Percentiles rank a stretch among this genome's conserved stretches.
These are phyloP conservation scores for Aricia agestis DNA, from an alignment of 1,140 invertebrate species.

Conservation along the genomic window DNA sequence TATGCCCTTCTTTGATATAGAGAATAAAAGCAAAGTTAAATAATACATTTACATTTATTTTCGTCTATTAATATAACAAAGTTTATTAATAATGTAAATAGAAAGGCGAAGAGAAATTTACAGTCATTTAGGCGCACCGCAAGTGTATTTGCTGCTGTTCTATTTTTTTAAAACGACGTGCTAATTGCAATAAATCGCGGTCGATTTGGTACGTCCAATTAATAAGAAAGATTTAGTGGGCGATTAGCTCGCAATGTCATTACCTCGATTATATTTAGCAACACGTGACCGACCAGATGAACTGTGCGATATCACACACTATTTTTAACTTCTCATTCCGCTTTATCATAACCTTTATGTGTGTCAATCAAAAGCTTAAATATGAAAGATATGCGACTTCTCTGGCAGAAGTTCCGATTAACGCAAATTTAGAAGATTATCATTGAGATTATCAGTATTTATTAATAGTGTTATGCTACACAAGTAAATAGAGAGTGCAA, in stretches of 20 bases:
- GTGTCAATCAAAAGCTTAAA: not conserved
- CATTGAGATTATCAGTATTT: no score
- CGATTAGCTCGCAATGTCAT: slow-evolving; percentile 33
- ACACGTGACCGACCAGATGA: slow-evolving; percentile 23
- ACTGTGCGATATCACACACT: slow-evolving; percentile 22
- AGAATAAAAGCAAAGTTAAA: no score
- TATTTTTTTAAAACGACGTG: slow-evolving; percentile 2
- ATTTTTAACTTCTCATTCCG: not conserved
- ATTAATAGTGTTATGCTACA: no score
- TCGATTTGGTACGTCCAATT: slow-evolving; percentile 5
- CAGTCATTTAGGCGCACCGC: not conserved
- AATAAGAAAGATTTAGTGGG: slow-evolving; percentile 4
- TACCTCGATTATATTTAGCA: slow-evolving; percentile 37
- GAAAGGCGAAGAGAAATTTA: not conserved
- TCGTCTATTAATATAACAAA: no score
- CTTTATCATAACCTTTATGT: not conserved
- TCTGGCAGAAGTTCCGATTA: not conserved
- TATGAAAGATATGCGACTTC: not conserved
- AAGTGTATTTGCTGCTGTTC: not conserved
- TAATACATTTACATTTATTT: no score
- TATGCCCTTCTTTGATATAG: no score
- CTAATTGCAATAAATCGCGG: slow-evolving; percentile 10
- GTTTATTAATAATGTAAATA: no score
- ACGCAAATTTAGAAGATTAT: no score
- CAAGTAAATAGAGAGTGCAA: no score